These are phyloP conservation scores for Sphyrna mokarran DNA, from an alignment of 2,113 vertebrate genomes.

Conservation along the genomic window DNA sequence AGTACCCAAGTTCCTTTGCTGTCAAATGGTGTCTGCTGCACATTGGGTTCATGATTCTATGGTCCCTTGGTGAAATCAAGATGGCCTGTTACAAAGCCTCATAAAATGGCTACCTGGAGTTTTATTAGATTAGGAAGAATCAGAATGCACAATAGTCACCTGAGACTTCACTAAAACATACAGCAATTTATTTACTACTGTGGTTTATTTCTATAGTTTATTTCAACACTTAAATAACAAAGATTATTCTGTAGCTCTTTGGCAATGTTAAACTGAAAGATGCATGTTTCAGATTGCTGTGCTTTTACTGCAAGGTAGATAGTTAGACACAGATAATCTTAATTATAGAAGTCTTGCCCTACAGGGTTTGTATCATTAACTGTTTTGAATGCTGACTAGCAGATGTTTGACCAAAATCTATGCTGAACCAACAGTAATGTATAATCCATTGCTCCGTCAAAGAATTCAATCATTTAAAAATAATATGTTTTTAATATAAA, in stretches of 20 bases:
- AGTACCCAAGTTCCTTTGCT: not conserved
- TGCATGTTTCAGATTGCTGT: not conserved
- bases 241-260: not conserved
- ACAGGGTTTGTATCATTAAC: not conserved
- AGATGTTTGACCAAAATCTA: not conserved
- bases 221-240: not conserved
- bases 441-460: not conserved
- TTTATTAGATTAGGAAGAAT: slow-evolving; percentile 23
- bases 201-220: not conserved
- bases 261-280: slow-evolving; percentile 7
- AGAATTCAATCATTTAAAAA: not conserved
- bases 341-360: not conserved
- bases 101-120: not conserved
- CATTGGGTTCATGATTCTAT: not conserved
- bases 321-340: slow-evolving; percentile 16
- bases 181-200: not conserved
- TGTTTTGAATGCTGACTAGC: no score
- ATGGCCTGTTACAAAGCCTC: not conserved
- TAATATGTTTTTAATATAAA: not conserved
- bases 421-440: not conserved
- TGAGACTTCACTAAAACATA: not conserved
- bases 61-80: not conserved
- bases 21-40: not conserved
- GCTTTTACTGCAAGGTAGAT: not conserved
- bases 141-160: not conserved